phyloP scores from a whole-genome alignment of 2,888 invertebrate genomes.

The Hypselothyrea guttata region DNA sequence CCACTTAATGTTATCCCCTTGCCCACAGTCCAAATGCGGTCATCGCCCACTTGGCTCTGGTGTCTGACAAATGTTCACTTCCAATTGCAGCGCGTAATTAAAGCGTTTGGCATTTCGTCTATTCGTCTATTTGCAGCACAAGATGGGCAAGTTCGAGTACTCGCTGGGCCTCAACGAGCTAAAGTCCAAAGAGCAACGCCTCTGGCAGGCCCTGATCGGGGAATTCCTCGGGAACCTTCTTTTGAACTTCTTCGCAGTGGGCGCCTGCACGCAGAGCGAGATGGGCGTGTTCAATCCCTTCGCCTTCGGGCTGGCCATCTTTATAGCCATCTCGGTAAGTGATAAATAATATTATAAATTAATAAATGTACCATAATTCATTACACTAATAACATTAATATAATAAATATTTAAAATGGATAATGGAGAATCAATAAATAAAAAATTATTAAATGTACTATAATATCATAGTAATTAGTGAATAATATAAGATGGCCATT shows the following conservation, averaged over 20 bases:
- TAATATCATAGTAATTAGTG: too few species aligned
- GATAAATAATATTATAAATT: too few species aligned
- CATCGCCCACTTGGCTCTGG: slow-evolving; percentile 37
- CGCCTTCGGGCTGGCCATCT: slow-evolving; percentile 93
- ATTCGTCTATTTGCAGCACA: slow-evolving; percentile 27
- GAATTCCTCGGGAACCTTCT: slow-evolving; percentile 93
- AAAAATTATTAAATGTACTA: too few species aligned
- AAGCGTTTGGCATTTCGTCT: slow-evolving; percentile 5
- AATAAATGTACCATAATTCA: too few species aligned
- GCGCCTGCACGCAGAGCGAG: slow-evolving; percentile 86
- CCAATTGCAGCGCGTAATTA: slow-evolving; percentile 43
- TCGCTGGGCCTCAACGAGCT: slow-evolving; percentile 88
- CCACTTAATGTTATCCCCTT: too few species aligned
- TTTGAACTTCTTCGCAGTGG: slow-evolving; percentile 95
- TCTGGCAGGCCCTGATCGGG: slow-evolving; percentile 92
- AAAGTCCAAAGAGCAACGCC: slow-evolving; percentile 85
- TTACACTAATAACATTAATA: too few species aligned
- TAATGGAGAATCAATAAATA: too few species aligned
- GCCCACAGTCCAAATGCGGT: slow-evolving; percentile 47
- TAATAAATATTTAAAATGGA: too few species aligned
- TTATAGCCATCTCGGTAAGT: slow-evolving; percentile 89
- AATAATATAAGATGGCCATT: too few species aligned
- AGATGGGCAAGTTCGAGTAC: slow-evolving; percentile 84
- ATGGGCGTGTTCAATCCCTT: slow-evolving; percentile 87
- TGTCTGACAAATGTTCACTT: slow-evolving; percentile 56